These are phyloP conservation scores for Lasiommata megera DNA, from an alignment of 2,888 invertebrate genomes.

Conservation along the genomic window DNA sequence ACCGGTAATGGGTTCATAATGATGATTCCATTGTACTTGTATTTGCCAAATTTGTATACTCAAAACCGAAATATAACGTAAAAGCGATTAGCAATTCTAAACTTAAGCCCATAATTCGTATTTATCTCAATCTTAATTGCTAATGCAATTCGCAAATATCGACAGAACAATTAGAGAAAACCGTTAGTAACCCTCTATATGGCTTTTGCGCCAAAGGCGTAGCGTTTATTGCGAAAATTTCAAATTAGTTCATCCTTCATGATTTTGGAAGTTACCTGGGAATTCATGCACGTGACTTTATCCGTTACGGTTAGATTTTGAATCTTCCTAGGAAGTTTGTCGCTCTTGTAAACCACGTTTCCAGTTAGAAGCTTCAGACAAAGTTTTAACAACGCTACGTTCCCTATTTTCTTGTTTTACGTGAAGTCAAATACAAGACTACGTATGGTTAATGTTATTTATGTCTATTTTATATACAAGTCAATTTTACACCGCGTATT, in stretches of 20 bases:
- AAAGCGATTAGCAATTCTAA: conserved; percentile 37
- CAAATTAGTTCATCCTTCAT: conserved; percentile 57
- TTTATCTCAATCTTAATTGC: conserved; percentile 72
- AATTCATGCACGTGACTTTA: conserved; percentile 55
- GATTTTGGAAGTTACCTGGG: conserved; percentile 56
- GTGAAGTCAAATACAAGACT: conserved; percentile 4
- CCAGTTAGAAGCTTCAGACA: conserved; percentile 30
- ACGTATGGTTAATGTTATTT: not conserved
- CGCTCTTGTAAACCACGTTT: conserved; percentile 49
- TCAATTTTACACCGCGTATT: too few relatives aligned
- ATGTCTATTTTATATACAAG: too few relatives aligned
- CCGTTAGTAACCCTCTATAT: conserved; percentile 53
- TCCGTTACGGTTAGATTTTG: conserved; percentile 33
- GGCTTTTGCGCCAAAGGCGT: conserved; percentile 57
- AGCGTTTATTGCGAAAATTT: conserved; percentile 69
- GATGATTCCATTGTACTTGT: not conserved
- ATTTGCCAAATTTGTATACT: not conserved
- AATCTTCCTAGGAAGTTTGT: conserved; percentile 45
- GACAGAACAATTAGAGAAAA: conserved; percentile 63
- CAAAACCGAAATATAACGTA: conserved; percentile 24
- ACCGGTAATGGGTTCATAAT: too few relatives aligned
- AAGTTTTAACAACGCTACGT: conserved; percentile 14
- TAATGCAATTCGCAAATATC: conserved; percentile 55
- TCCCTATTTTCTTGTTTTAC: conserved; percentile 12
- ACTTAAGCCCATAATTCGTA: conserved; percentile 51